phyloP scores from a whole-genome alignment of 2,888 invertebrate genomes.

The Ormia ochracea region DNA sequence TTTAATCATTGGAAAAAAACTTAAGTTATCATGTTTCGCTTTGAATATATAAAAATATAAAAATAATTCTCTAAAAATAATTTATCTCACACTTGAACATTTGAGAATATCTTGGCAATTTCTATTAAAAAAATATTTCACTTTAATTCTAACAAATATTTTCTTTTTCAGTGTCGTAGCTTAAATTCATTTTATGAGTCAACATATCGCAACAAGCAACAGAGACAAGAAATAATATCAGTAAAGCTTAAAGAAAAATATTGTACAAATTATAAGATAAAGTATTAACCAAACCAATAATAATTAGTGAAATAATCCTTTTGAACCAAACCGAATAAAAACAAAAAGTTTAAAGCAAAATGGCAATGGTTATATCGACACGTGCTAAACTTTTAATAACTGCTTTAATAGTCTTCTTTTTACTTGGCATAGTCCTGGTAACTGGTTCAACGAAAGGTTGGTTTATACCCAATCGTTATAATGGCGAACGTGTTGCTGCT shows the following conservation, averaged over 20 bases:
- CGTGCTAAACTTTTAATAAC: slow-evolving; percentile 81
- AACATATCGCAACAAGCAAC: slow-evolving; percentile 23
- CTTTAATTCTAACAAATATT: neutral
- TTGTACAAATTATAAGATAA: slow-evolving; percentile 1
- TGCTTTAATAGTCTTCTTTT: slow-evolving; percentile 79
- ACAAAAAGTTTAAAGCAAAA: slow-evolving; percentile 67
- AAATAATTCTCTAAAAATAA: no score
- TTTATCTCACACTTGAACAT: slow-evolving; percentile 13
- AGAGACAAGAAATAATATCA: neutral
- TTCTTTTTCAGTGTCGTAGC: slow-evolving; percentile 42
- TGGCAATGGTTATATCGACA: slow-evolving; percentile 83
- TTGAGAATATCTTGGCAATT: slow-evolving; percentile 35
- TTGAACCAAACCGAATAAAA: slow-evolving; percentile 15
- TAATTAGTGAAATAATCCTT: neutral
- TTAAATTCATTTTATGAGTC: neutral
- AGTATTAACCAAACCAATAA: slow-evolving; percentile 9
- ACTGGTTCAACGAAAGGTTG: slow-evolving; percentile 81
- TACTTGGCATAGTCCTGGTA: slow-evolving; percentile 79
- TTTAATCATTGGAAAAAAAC: no score
- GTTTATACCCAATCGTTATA: slow-evolving; percentile 79
- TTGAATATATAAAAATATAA: no score
- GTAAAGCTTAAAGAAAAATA: neutral
- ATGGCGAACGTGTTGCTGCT: slow-evolving; percentile 79
- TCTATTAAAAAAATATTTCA: neutral
- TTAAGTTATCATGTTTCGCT: no score